phyloP scores from a whole-genome alignment of 2,113 vertebrate species.

The Calidris pugnax region DNA sequence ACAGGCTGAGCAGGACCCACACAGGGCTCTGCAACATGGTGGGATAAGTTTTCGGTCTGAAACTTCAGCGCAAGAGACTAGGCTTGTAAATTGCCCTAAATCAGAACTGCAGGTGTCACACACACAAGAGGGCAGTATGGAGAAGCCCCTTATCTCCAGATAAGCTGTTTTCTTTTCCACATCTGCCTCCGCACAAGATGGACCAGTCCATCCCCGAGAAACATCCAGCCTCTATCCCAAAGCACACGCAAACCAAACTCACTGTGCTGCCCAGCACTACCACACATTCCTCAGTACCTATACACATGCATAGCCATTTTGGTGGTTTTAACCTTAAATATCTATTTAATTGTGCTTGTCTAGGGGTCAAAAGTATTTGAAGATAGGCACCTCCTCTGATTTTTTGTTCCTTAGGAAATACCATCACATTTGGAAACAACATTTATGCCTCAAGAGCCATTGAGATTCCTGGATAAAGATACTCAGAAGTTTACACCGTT shows the following conservation, averaged over 20 bases:
- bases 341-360: neutral
- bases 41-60: neutral
- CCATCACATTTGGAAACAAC: neutral
- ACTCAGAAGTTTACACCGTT: accelerated
- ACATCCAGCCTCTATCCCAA: neutral
- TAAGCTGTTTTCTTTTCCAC: neutral
- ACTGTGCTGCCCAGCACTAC: accelerated
- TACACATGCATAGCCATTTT: accelerated
- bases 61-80: accelerated
- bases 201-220: neutral
- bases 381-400: neutral
- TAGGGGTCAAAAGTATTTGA: neutral
- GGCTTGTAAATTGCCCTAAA: accelerated
- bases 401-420: neutral
- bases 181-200: neutral
- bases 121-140: neutral
- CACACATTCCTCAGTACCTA: neutral
- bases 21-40: accelerated
- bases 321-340: accelerated
- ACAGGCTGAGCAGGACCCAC: neutral
- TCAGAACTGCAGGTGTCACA: neutral
- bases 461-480: neutral
- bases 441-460: accelerated
- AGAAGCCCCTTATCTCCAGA: neutral
- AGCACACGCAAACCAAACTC: neutral